These are phyloP conservation scores for Ceyx melanurus DNA, from an alignment of 2,113 vertebrate genomes.

Conservation along the genomic window DNA sequence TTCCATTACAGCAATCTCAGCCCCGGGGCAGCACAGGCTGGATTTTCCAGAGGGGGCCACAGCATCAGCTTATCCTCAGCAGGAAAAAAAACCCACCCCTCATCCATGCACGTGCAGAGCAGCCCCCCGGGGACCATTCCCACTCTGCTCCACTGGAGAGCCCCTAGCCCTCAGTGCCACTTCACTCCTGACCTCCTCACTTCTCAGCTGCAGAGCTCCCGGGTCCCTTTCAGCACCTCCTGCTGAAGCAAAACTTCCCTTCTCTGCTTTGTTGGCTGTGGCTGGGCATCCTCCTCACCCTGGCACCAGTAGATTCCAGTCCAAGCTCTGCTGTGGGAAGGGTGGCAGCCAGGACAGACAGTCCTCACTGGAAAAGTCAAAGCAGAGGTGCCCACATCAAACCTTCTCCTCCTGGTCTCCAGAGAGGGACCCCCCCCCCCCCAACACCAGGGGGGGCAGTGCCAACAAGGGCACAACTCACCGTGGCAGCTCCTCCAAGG, in stretches of 20 bases:
- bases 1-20: conserved; percentile 28
- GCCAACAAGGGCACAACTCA: accelerated
- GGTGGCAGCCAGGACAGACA: accelerated
- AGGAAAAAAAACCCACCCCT: not conserved
- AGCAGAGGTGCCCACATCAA: not conserved
- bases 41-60: conserved; percentile 1
- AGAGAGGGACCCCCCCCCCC: too few species aligned
- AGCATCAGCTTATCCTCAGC: not conserved
- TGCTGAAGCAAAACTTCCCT: not conserved
- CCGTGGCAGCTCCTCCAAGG: not conserved
- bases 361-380: accelerated
- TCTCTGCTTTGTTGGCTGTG: not conserved
- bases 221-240: not conserved
- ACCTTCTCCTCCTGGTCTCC: not conserved
- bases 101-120: not conserved
- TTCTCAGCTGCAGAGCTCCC: not conserved
- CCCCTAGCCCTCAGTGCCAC: not conserved
- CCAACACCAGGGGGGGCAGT: not conserved
- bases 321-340: not conserved
- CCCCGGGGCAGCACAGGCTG: not conserved
- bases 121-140: not conserved
- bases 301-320: not conserved
- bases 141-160: not conserved
- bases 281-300: not conserved
- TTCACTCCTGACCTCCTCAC: not conserved